Conservation (phyloP, 2,113 vertebrate species). For the Platycercus adscitus region DNA sequence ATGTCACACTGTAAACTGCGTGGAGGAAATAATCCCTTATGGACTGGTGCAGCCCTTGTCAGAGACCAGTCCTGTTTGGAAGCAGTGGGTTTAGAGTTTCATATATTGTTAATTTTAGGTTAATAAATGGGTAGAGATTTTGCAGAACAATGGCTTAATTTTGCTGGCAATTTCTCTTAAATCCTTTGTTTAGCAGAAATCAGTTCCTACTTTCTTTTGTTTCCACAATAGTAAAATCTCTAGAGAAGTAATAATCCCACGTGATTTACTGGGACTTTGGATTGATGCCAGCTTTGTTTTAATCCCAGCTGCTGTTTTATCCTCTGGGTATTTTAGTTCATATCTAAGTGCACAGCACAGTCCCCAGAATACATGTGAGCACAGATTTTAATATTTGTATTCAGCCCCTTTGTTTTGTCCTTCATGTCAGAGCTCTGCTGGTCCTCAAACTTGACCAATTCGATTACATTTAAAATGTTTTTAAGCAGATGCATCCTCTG, state of each 20-base stretch:
- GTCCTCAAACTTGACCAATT: slow-evolving; percentile 41
- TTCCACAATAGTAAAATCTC: slow-evolving; percentile 28
- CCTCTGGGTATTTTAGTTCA: slow-evolving; percentile 5
- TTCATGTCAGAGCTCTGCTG: slow-evolving; percentile 29
- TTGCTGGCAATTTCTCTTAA: neutral
- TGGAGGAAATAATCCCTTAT: neutral
- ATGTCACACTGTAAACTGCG: neutral
- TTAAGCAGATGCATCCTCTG: slow-evolving; percentile 56
- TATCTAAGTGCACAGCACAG: neutral
- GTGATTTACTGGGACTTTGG: slow-evolving; percentile 47
- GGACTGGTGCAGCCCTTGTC: neutral
- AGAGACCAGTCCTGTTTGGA: neutral
- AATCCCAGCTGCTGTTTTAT: slow-evolving; percentile 60
- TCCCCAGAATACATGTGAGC: neutral
- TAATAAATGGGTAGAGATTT: neutral
- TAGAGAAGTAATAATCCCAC: slow-evolving; percentile 35
- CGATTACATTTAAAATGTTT: slow-evolving; percentile 59
- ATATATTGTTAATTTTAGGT: neutral
- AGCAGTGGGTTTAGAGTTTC: neutral
- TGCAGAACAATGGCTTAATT: neutral
- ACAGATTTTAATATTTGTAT: slow-evolving; percentile 5
- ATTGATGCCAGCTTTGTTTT: slow-evolving; percentile 51
- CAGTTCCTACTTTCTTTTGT: neutral
- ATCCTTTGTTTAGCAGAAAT: slow-evolving; percentile 36
- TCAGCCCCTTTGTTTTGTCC: slow-evolving; percentile 2